phyloP scores from a whole-genome alignment of 2,888 invertebrate species.

The Labia minor region DNA sequence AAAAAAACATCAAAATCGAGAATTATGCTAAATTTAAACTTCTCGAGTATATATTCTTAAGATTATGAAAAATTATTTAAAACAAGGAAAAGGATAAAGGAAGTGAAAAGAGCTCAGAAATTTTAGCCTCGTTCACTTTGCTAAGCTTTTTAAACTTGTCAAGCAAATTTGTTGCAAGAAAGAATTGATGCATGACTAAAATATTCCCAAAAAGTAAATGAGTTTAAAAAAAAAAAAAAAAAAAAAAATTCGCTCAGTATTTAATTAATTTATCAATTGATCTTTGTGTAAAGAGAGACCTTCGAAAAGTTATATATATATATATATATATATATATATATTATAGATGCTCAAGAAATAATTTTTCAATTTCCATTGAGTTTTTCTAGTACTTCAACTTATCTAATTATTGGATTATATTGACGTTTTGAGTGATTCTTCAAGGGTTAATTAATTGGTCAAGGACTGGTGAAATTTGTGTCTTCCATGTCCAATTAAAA shows the following conservation, averaged over 20 bases:
- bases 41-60: background rate
- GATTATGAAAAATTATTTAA: conserved; percentile 13
- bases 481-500: conserved; percentile 3
- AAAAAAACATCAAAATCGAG: background rate
- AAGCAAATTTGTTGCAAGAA: background rate
- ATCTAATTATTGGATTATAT: background rate
- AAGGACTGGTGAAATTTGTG: background rate
- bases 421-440: background rate
- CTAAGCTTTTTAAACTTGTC: conserved; percentile 13
- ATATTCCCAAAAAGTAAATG: background rate
- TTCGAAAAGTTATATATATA: background rate
- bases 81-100: background rate
- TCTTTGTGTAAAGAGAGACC: background rate
- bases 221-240: background rate
- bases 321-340: too few species aligned
- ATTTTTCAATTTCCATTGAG: background rate
- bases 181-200: conserved; percentile 4
- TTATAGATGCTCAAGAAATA: too few species aligned
- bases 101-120: background rate
- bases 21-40: conserved; percentile 9
- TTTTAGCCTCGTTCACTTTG: background rate
- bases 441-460: conserved; percentile 7
- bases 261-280: conserved; percentile 4
- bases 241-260: background rate
- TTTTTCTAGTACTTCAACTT: background rate